phyloP scores from a whole-genome alignment of 2,797 vertebrate genomes.

The Gymnothorax reevesii region DNA sequence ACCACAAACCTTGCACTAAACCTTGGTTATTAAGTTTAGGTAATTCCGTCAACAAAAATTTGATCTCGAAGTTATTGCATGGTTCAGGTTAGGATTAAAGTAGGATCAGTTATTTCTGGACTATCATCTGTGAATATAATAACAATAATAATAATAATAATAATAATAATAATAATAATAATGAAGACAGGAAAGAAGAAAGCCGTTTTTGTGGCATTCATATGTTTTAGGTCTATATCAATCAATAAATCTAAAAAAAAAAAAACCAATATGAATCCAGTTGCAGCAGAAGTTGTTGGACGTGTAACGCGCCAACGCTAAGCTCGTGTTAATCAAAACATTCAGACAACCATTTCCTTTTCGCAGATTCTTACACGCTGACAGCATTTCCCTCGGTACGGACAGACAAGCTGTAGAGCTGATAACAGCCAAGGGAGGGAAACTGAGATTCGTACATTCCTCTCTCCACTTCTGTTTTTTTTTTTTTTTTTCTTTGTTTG shows the following conservation, averaged over 20 bases:
- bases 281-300: conserved; percentile 24
- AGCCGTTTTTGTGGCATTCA: no score
- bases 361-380: conserved; percentile 21
- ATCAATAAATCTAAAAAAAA: not conserved
- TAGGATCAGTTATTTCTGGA: not conserved
- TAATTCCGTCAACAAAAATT: not conserved
- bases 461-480: not conserved
- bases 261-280: conserved; percentile 30
- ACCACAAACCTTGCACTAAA: not conserved
- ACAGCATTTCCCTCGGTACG: conserved; percentile 19
- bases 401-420: not conserved
- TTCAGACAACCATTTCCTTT: not conserved
- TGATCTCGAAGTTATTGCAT: not conserved
- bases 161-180: not conserved
- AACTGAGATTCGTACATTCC: not conserved
- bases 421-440: not conserved
- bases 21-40: not conserved
- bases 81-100: not conserved
- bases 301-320: not conserved
- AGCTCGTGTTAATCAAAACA: conserved; percentile 3
- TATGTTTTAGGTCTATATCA: not conserved
- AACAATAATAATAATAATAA: not conserved
- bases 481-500: not conserved
- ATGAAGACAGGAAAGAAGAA: no score
- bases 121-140: not conserved